Evolutionary conservation across 2,113 vertebrate genomes (phyloP).

Genomic region (Corythornis vintsioides): DNA sequence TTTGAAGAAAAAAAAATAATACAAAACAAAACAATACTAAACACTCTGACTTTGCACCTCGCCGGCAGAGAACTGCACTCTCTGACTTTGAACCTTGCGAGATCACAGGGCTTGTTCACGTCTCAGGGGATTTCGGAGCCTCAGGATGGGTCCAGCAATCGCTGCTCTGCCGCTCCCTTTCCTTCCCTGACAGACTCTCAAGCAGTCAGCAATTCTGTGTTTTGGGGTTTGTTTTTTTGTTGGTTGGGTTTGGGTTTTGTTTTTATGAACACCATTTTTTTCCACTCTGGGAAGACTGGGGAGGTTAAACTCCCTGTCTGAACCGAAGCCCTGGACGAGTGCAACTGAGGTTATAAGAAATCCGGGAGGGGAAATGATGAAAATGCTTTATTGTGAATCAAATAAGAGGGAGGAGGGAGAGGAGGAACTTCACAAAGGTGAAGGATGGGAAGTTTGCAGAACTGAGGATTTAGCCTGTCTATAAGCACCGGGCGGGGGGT

Average conservation of each 20-base stretch:
- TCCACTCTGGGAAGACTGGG: slow-evolving; percentile 16
- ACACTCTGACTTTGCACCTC: neutral
- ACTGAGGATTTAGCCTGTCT: neutral
- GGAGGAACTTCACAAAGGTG: slow-evolving; percentile 29
- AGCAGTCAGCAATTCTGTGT: neutral
- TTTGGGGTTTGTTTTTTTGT: neutral
- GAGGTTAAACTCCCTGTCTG: slow-evolving; percentile 40
- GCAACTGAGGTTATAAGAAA: slow-evolving; percentile 62
- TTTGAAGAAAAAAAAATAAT: neutral
- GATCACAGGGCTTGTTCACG: neutral
- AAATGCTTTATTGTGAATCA: slow-evolving; percentile 45
- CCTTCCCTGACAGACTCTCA: neutral
- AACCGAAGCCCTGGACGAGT: slow-evolving; percentile 40
- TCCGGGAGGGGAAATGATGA: slow-evolving; percentile 55
- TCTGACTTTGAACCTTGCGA: neutral
- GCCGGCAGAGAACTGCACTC: neutral
- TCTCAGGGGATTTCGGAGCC: neutral
- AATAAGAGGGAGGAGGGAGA: slow-evolving; percentile 51
- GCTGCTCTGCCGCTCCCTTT: neutral
- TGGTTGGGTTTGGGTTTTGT: neutral
- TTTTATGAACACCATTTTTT: slow-evolving; percentile 30
- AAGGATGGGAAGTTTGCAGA: slow-evolving; percentile 20
- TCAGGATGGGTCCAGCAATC: neutral
- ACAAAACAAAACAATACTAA: neutral
- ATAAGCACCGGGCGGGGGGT: neutral